Base-by-base conservation (phyloP, 2,797 vertebrate genomes). In the Enteromius afrohamiltoni region DNA sequence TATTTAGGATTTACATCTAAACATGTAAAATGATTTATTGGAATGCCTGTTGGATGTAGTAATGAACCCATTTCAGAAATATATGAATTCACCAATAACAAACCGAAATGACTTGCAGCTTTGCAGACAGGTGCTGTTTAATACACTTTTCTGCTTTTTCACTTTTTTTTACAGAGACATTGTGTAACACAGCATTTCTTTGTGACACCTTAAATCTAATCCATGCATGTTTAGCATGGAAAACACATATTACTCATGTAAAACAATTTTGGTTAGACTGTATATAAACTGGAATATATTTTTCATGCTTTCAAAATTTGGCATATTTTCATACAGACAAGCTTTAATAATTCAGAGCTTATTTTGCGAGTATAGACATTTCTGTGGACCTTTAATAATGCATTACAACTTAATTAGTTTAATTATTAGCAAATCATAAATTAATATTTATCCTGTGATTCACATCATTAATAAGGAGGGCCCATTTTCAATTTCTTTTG, bases 341-440 rank as follows among this genome's bases (percentile, higher is more conserved):
- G 19, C 2, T 26, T 26, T 13, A 73, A 73, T 21, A 51, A 74
- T 55, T n/a, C 11, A 21, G 17, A 47, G 4, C 17, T 53, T 53
- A 16, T 55, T 34, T 37, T 37, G 19, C 0, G 19, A 55, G 71
- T 21, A 73, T 51, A 51, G 4, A 31, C 19, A 55, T 75, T 55
- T 75, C 0, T 55, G 31, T n/a, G 3, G 31, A 75, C 13, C 51
- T 55, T 75, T 55, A 37, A 37, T 55, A 51, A 51, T 55, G 73
- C 29, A 55, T 55, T 75, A 55, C 21, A 31, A 49, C 69, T 49
- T 73, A 55, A 37, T 37, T 6, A 75, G 49, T 75, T 37, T 37
- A 37, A 75, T 73, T 73, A 55, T 75, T 74, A 53, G 26, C 29
- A 34, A 34, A 74, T 14, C 47, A n/a, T 74, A 53, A 34, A 74